Evolutionary conservation across 2,113 vertebrate species (phyloP).

Genomic region (Aphelocoma coerulescens): DNA sequence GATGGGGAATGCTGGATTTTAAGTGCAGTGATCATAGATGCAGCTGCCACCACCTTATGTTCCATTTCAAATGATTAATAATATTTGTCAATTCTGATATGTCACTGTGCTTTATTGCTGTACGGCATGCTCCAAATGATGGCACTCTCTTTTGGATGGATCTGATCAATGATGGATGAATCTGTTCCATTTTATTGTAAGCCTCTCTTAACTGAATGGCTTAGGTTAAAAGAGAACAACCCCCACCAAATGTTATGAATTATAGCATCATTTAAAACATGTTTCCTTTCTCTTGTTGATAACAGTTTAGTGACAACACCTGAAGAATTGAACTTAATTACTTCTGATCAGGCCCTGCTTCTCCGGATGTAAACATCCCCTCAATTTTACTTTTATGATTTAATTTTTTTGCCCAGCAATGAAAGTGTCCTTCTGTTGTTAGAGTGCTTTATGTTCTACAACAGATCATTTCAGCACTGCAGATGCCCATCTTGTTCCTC

Average conservation of each 20-base stretch:
- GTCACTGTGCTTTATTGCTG: conserved; percentile 41
- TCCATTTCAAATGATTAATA: conserved; percentile 70
- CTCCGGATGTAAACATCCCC: background rate
- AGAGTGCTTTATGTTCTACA: background rate
- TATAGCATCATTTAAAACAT: background rate
- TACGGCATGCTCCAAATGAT: conserved; percentile 48
- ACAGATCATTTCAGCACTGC: background rate
- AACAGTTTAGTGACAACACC: background rate
- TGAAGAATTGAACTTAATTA: conserved; percentile 15
- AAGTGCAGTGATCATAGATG: conserved; percentile 29
- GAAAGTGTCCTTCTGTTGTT: background rate
- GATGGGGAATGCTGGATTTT: conserved; percentile 30
- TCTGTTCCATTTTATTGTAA: conserved; percentile 57
- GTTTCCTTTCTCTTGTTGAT: background rate
- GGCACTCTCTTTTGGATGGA: conserved; percentile 20
- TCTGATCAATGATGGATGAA: conserved; percentile 57
- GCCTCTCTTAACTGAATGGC: conserved; percentile 46
- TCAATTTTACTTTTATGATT: background rate
- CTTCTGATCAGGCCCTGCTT: background rate
- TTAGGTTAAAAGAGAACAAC: conserved; percentile 57
- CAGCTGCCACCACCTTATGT: conserved; percentile 73
- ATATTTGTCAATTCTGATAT: conserved; percentile 66
- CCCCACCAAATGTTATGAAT: conserved; percentile 38
- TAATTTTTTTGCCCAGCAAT: background rate
- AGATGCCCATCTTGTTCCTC: background rate